A percentile compares a stretch with the other conserved stretches of the same genome.
Evolutionary conservation across 2,797 vertebrate genomes (phyloP).

Genomic region (Glyptemys insculpta): DNA sequence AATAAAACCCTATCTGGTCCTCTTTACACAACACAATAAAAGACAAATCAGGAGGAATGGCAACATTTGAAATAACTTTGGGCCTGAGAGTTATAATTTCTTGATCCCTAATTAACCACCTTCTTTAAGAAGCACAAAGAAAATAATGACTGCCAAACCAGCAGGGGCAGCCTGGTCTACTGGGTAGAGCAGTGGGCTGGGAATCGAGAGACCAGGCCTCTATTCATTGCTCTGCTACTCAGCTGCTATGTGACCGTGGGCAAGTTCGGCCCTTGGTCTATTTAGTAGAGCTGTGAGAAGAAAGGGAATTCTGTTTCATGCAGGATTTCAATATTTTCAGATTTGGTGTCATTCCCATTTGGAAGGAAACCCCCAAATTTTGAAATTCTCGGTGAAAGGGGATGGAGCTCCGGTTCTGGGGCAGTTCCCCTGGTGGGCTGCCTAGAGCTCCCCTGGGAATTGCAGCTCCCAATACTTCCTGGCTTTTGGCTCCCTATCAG

Average conservation of each 20-base stretch:
- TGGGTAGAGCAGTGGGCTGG: background rate
- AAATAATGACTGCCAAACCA: background rate
- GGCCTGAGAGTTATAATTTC: constrained; percentile 5
- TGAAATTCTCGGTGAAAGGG: too few relatives aligned
- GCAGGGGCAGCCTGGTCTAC: background rate
- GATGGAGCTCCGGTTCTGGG: too few relatives aligned
- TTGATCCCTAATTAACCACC: constrained; percentile 46
- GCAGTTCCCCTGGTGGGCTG: too few relatives aligned
- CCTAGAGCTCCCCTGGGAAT: too few relatives aligned
- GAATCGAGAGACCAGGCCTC: background rate
- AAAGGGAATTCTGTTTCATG: too few relatives aligned
- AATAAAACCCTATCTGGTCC: constrained; percentile 6
- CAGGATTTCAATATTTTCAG: too few relatives aligned
- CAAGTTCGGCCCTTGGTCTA: background rate
- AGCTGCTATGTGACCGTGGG: constrained; percentile 9
- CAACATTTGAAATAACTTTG: constrained; percentile 58
- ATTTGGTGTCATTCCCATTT: too few relatives aligned
- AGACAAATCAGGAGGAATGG: constrained; percentile 37
- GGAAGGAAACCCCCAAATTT: too few relatives aligned
- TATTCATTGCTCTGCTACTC: background rate
- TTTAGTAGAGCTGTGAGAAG: background rate
- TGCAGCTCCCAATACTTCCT: too few relatives aligned
- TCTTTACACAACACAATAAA: constrained; percentile 30
- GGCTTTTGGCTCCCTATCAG: too few relatives aligned
- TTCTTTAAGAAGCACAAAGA: constrained; percentile 1